Base-by-base conservation (phyloP, 2,113 vertebrate genomes). In the Australoheros scitulus region DNA sequence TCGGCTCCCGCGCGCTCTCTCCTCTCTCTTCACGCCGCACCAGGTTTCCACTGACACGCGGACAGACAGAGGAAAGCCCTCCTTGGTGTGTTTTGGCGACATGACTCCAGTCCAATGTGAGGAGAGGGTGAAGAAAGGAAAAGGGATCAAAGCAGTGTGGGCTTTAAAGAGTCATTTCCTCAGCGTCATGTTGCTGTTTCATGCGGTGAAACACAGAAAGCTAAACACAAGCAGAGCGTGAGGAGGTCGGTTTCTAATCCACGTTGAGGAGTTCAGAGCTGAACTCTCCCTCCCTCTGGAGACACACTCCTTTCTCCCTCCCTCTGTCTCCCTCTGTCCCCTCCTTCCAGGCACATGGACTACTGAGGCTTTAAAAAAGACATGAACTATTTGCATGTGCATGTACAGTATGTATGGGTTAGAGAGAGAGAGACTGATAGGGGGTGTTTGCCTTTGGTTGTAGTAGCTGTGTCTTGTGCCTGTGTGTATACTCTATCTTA, bases 21-120 rank as follows among this genome's bases (percentile, higher is more conserved):
- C 64, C 83, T 84, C 86, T 85, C 17, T 36, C 84, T 74, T 79
- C 74, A 63, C 82, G 2, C 81, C 32, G 61, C 89, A 75, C 86
- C 91, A 85, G 89, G 85, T 82, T 87, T 87, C 90, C 86, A 90
- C 7, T 79, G 92, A 90, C 79, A 32, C 76, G 72, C 82, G 41
- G 89, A 29, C 88, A 29, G 81, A 90, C 22, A 52, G 87, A 82
- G 85, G 88, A 79, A 79, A 92, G 77, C 52, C 85, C 88, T 93
- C 87, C 65, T 61, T 7, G 14, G 82, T 29, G 87, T 18, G 81
- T 60, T 78, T 63, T 70, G 41, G 83, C 75, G 4, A 81, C 91
- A 92, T 93, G 87, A 32, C 85, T 85, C 83, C 81, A 60, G 77
- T 80, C 81, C 57, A 9, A 55, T 1, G 61, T 38, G 58, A n/a